Evolutionary conservation across 2,797 vertebrate genomes (phyloP).

Genomic region (Oreochromis grahami): DNA sequence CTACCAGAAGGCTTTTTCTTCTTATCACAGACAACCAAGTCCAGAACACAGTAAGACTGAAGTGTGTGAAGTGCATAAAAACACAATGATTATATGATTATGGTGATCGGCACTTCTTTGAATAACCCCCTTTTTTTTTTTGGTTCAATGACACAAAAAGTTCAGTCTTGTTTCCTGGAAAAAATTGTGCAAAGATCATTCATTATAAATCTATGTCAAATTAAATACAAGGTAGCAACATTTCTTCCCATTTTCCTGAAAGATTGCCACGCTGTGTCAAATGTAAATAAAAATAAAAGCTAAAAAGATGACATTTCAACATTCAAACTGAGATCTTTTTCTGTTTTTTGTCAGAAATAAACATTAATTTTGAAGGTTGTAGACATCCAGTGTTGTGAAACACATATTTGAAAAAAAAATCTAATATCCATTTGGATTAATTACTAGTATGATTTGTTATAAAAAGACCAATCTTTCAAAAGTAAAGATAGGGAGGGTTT

Average conservation of each 20-base stretch:
- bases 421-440: background rate
- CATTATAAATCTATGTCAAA: background rate
- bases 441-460: background rate
- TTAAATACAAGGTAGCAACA: background rate
- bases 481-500: background rate
- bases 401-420: background rate
- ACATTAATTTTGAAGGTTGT: background rate
- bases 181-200: background rate
- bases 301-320: background rate
- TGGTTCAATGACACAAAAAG: background rate
- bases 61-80: background rate
- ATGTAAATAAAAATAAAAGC: background rate
- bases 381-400: background rate
- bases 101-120: background rate
- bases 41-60: background rate
- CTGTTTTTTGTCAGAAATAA: background rate
- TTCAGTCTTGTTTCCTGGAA: background rate
- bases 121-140: background rate
- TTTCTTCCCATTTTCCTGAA: background rate
- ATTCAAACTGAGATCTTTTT: background rate
- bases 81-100: background rate
- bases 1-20: conserved; percentile 13
- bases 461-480: background rate
- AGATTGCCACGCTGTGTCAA: background rate
- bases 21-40: background rate